Percentiles rank a stretch among this genome's conserved stretches.
These are phyloP conservation scores for Prolemur simus DNA, from an alignment of 2,113 vertebrate species.

Conservation along the genomic window DNA sequence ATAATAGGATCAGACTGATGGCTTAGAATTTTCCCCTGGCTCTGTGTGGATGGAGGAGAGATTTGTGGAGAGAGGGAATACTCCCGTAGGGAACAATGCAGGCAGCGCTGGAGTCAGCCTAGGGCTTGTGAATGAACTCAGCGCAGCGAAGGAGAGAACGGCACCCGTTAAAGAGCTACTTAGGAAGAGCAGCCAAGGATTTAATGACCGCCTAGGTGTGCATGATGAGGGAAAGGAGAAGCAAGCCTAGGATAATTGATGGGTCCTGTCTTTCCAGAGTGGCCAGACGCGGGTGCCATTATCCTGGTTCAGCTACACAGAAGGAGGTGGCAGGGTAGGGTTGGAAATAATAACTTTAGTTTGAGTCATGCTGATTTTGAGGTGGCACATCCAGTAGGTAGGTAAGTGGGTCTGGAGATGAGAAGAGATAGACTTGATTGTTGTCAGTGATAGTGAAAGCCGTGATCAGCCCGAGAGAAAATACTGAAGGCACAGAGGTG, in stretches of 20 bases:
- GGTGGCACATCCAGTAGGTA: neutral
- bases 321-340: neutral
- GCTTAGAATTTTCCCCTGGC: neutral
- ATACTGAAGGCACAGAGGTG: neutral
- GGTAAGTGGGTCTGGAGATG: neutral
- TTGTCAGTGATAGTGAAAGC: accelerated
- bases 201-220: neutral
- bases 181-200: neutral
- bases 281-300: neutral
- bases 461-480: neutral
- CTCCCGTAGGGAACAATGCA: neutral
- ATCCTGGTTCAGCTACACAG: neutral
- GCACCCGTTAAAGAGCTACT: accelerated
- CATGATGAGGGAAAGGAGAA: neutral
- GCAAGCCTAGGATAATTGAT: neutral
- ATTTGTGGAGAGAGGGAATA: neutral
- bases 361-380: neutral
- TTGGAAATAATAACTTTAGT: neutral
- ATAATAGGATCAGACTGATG: accelerated
- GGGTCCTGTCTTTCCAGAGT: neutral
- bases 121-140: neutral
- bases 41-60: neutral
- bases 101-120: no score
- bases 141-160: no score
- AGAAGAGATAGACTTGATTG: neutral